A percentile compares a stretch with the other conserved stretches of the same genome.
These are phyloP conservation scores for Eubucco bourcierii DNA, from an alignment of 2,113 vertebrate species.

Conservation along the genomic window DNA sequence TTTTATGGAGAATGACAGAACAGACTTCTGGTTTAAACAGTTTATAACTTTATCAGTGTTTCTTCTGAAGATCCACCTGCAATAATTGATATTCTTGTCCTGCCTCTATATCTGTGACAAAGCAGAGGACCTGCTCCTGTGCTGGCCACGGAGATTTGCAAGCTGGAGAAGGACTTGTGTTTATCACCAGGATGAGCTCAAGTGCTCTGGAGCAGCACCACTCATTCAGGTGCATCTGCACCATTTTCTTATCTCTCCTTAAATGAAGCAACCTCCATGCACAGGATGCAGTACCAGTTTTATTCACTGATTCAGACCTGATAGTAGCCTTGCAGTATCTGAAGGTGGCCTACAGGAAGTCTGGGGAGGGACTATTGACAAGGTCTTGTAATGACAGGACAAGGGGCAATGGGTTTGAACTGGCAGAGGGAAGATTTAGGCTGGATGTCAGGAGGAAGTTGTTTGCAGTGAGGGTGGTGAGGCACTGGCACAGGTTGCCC, in stretches of 20 bases:
- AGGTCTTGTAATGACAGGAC: too few relatives aligned
- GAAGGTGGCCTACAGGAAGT: too few relatives aligned
- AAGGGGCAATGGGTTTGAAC: too few relatives aligned
- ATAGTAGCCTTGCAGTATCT: too few relatives aligned
- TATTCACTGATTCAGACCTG: too few relatives aligned
- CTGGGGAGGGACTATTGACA: too few relatives aligned
- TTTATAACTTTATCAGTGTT: not conserved
- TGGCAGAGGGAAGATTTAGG: too few relatives aligned
- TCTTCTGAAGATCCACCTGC: not conserved
- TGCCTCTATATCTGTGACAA: not conserved
- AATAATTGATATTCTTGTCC: not conserved
- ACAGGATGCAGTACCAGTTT: rapidly evolving
- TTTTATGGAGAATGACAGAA: not conserved
- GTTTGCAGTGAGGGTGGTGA: too few relatives aligned
- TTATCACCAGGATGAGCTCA: not conserved
- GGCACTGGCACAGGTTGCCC: too few relatives aligned
- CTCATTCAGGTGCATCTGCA: not conserved
- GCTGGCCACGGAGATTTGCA: not conserved
- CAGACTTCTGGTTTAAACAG: not conserved
- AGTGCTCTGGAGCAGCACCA: rapidly evolving
- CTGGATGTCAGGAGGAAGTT: too few relatives aligned
- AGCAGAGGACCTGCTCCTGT: not conserved
- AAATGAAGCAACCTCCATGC: too few relatives aligned
- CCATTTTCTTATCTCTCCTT: not conserved
- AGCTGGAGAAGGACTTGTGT: not conserved